These are phyloP conservation scores for Cherax quadricarinatus DNA, from an alignment of 1,140 invertebrate genomes.

Conservation along the genomic window DNA sequence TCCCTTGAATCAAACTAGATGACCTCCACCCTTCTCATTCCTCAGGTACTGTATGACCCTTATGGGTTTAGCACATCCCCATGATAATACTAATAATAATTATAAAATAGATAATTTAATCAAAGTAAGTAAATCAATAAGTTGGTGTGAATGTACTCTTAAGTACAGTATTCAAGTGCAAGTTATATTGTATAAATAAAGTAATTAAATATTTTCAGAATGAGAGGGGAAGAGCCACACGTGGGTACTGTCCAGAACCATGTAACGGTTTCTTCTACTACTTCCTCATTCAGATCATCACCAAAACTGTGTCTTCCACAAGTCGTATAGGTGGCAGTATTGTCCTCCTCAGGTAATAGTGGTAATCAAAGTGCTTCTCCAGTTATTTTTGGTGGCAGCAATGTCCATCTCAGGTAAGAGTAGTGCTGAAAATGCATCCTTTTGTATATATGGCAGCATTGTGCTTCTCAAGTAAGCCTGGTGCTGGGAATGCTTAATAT, in stretches of 20 bases:
- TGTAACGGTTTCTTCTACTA: slow-evolving; percentile 53
- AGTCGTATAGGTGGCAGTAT: slow-evolving; percentile 26
- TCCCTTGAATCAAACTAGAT: too few species aligned
- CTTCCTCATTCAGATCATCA: slow-evolving; percentile 32
- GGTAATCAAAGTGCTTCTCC: background rate
- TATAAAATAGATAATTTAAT: too few species aligned
- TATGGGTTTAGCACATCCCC: too few species aligned
- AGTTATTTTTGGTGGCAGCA: background rate
- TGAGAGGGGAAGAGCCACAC: background rate
- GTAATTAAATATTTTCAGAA: background rate
- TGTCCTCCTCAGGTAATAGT: slow-evolving; percentile 35
- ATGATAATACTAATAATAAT: too few species aligned
- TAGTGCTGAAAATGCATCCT: background rate
- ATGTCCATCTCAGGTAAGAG: background rate
- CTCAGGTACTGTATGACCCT: too few species aligned
- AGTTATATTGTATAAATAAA: too few species aligned
- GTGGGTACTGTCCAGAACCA: slow-evolving; percentile 50
- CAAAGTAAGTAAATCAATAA: too few species aligned
- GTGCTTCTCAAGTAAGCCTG: background rate
- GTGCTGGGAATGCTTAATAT: too few species aligned
- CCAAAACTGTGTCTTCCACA: slow-evolving; percentile 35
- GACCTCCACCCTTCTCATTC: too few species aligned
- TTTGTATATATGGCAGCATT: background rate
- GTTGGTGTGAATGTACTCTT: too few species aligned
- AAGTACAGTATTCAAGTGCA: too few species aligned